These are phyloP conservation scores for Dynastes hyllus DNA, from an alignment of 2,888 invertebrate species.

Conservation along the genomic window DNA sequence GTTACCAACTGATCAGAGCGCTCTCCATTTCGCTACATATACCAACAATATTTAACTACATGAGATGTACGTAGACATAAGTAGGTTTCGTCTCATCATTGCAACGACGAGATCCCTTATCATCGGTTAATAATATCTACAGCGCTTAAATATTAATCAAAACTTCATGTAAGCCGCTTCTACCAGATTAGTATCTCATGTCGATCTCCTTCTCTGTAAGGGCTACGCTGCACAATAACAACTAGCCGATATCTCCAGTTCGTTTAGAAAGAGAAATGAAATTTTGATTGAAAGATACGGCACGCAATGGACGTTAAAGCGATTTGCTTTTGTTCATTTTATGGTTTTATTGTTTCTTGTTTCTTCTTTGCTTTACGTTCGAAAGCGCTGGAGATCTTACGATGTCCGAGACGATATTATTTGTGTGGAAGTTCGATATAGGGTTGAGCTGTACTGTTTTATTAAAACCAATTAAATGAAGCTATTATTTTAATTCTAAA, in stretches of 20 bases:
- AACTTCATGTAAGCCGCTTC: conserved; percentile 46
- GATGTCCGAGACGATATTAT: too few relatives aligned
- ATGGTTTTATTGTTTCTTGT: background rate
- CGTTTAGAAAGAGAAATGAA: conserved; percentile 9
- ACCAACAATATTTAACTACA: background rate
- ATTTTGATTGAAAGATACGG: conserved; percentile 15
- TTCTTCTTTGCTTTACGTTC: background rate
- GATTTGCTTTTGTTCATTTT: conserved; percentile 15
- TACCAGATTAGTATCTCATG: conserved; percentile 40
- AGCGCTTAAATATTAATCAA: conserved; percentile 48
- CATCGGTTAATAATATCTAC: conserved; percentile 25
- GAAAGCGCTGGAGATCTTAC: background rate
- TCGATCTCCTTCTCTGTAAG: conserved; percentile 32
- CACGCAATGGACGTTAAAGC: conserved; percentile 1
- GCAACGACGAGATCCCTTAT: conserved; percentile 31
- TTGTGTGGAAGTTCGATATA: too few relatives aligned
- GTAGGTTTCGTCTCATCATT: conserved; percentile 24
- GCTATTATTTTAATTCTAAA: too few relatives aligned
- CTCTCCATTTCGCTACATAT: background rate
- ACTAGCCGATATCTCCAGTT: background rate
- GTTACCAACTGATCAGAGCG: too few relatives aligned
- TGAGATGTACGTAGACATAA: background rate
- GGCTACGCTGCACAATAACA: conserved; percentile 5
- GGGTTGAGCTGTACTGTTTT: too few relatives aligned
- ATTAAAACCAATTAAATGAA: too few relatives aligned